Conservation (phyloP, 92 coral and sea anemone species). For the Palythoa heliodiscus region DNA sequence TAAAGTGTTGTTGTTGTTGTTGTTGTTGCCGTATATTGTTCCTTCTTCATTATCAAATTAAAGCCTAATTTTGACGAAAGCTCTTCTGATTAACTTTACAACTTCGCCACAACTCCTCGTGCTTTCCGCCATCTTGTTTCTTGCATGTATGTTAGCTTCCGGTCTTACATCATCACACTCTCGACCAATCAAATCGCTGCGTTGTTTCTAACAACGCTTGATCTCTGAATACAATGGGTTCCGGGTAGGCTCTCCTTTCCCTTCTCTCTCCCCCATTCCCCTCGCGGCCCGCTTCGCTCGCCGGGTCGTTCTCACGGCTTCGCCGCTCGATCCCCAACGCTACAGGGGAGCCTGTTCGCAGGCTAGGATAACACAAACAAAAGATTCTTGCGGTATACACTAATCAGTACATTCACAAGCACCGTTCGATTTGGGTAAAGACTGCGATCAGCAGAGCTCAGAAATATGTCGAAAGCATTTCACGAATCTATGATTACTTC, state of each 20-base stretch:
- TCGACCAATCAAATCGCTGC: not conserved
- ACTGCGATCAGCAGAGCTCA: too few species aligned
- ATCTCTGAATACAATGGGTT: not conserved
- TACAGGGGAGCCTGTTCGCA: not conserved
- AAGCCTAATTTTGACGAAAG: constrained; percentile 7
- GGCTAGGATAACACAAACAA: too few species aligned
- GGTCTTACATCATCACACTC: not conserved
- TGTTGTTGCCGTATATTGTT: not conserved
- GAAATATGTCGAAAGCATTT: too few species aligned
- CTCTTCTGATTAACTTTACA: not conserved
- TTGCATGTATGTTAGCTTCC: not conserved
- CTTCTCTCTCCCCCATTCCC: not conserved
- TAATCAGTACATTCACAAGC: too few species aligned
- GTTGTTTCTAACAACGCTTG: not conserved
- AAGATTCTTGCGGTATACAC: too few species aligned
- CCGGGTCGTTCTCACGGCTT: not conserved
- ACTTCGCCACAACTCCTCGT: not conserved
- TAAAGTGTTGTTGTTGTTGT: too few species aligned
- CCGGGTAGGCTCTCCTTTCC: not conserved
- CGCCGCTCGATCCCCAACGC: not conserved
- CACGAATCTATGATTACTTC: too few species aligned
- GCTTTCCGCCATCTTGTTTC: constrained; percentile 10
- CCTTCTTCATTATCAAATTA: constrained; percentile 13
- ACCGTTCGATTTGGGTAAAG: too few species aligned
- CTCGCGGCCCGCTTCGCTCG: not conserved